Conservation (phyloP, 2,113 vertebrate species). For the Calypte anna region DNA sequence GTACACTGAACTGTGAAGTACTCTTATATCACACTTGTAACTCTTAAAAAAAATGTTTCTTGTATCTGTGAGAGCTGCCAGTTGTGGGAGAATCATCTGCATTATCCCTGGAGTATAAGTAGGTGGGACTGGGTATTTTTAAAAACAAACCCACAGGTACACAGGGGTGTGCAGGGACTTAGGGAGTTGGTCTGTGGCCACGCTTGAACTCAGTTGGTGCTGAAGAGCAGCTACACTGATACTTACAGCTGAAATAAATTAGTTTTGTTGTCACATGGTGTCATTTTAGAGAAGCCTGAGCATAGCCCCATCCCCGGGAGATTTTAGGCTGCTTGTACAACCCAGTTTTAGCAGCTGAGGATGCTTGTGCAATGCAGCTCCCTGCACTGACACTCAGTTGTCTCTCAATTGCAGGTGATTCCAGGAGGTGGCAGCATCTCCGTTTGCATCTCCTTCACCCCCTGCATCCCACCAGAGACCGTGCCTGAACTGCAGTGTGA, state of each 20-base stretch:
- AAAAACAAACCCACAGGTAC: background rate
- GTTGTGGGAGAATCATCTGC: background rate
- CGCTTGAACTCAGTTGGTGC: background rate
- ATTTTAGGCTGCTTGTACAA: background rate
- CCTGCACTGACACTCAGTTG: background rate
- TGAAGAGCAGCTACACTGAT: background rate
- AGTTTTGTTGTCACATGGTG: background rate
- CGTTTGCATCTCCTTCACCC: slow-evolving; percentile 86
- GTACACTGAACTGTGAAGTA: background rate
- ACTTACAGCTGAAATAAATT: background rate
- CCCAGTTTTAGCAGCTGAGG: background rate
- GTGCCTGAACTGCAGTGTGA: slow-evolving; percentile 69
- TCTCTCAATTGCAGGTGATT: slow-evolving; percentile 79
- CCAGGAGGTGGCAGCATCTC: slow-evolving; percentile 81
- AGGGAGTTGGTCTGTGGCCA: background rate
- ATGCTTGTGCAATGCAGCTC: background rate
- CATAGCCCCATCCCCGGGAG: background rate
- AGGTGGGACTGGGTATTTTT: background rate
- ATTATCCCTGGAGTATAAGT: background rate
- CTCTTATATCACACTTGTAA: background rate
- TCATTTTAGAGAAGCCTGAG: background rate
- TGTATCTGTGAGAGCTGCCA: background rate
- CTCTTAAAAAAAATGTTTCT: background rate
- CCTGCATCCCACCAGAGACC: slow-evolving; percentile 69
- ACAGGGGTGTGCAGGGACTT: background rate